Conservation (phyloP, 2,113 vertebrate species). For the Spilogale gracilis region DNA sequence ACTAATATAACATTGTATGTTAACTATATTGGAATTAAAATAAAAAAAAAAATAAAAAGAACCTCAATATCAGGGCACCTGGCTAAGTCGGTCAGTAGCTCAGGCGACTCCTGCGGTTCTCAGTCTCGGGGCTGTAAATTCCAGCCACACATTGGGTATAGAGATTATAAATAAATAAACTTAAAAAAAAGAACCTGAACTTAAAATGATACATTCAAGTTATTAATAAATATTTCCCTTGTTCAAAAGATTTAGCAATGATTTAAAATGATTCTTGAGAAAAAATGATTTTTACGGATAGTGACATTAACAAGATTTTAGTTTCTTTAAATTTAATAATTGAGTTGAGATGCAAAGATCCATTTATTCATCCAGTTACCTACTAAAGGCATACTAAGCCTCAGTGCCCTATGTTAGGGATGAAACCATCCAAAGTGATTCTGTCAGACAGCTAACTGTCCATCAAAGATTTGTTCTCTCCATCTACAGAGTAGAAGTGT, state of each 20-base stretch:
- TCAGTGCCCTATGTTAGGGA: background rate
- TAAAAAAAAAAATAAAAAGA: background rate
- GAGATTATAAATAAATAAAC: background rate
- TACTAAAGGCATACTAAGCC: background rate
- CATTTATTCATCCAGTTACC: background rate
- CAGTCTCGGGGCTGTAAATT: background rate
- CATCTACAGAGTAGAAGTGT: background rate
- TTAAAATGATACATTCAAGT: constrained; percentile 23
- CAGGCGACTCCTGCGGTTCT: background rate
- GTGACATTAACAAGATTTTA: background rate
- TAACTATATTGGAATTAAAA: background rate
- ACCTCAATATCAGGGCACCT: background rate
- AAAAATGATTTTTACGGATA: background rate
- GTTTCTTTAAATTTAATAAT: background rate
- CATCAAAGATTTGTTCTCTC: background rate
- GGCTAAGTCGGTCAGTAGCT: background rate
- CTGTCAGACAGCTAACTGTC: background rate
- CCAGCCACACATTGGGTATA: background rate
- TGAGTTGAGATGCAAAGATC: background rate
- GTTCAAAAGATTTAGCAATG: background rate
- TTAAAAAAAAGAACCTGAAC: background rate
- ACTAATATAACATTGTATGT: background rate
- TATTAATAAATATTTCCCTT: background rate
- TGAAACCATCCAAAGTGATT: background rate
- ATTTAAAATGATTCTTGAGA: background rate